Percentiles rank a stretch among this genome's conserved stretches.
Evolutionary conservation across 2,797 vertebrate genomes (phyloP).

Genomic region (Peromyscus attwateri): DNA sequence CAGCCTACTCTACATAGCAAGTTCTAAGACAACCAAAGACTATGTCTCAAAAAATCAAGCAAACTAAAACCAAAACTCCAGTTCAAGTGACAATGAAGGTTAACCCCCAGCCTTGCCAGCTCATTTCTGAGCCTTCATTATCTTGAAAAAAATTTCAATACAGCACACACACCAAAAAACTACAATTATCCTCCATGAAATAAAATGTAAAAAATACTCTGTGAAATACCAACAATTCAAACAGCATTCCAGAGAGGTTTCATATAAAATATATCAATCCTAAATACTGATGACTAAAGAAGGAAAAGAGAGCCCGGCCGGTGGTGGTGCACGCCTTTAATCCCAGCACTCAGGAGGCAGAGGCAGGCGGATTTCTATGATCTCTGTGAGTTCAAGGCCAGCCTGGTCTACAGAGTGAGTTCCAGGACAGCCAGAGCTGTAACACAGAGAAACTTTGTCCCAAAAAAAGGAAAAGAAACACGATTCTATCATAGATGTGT

Average conservation of each 20-base stretch:
- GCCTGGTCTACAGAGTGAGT: too few relatives aligned
- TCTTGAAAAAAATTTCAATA: neutral
- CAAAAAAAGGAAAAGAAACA: neutral
- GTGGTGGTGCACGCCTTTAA: too few relatives aligned
- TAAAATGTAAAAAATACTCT: conserved; percentile 35
- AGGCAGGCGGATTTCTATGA: too few relatives aligned
- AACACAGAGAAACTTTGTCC: too few relatives aligned
- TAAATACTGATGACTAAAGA: neutral
- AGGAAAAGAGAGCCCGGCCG: neutral
- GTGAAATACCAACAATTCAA: conserved; percentile 32
- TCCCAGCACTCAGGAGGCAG: too few relatives aligned
- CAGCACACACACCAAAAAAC: neutral
- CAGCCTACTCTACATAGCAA: neutral
- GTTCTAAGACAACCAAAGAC: neutral
- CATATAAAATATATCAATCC: conserved; percentile 23
- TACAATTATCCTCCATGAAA: conserved; percentile 7
- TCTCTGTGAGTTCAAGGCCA: too few relatives aligned
- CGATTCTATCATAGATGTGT: neutral
- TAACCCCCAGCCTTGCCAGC: neutral
- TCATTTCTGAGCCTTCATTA: conserved; percentile 16
- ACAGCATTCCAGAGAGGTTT: neutral
- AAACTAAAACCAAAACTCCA: neutral
- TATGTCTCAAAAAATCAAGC: neutral
- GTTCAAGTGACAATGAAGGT: neutral
- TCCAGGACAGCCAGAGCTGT: too few relatives aligned